Base-by-base conservation (phyloP, 2,797 vertebrate genomes). In the Zenarchopterus dispar region DNA sequence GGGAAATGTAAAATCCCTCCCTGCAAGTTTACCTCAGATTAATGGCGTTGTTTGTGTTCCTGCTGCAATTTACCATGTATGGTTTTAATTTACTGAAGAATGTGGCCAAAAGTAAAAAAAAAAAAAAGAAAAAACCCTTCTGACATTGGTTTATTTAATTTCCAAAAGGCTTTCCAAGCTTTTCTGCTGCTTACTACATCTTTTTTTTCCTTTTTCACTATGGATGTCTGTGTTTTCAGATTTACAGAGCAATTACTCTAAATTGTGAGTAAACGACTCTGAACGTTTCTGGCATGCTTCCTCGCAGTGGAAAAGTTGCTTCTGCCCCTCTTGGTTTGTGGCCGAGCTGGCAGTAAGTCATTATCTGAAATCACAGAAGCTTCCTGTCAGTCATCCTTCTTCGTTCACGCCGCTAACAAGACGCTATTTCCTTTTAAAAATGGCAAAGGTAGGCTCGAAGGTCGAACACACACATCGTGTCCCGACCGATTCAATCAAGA, bases 401-500 rank as follows among this genome's bases (percentile, higher is more conserved):
- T 51, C 55, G 16, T 65, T 18, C 6, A 52, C 9, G 26, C 16
- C 0, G 43, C 22, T 18, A 42, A 72, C 64, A 47, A 59, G 56
- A 6, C 2, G 2, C 45, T 18, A 36, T 16, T 17, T 57, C n/a
- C 45, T 41, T 47, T 42, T 17, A 54, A 18, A 50, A 18, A 50
- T 26, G 26, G 36, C 19, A 8, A 6, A n/a, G 13, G 46, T 51
- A 22, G 5, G 17, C 62, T 21, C 50, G 4, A 22, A 26, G 48
- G 22, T 13, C 17, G 43, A 46, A 11, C 7, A 4, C 50, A 6
- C 31, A 49, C 48, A 50, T 23, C 1, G 6, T 58, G 2, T 53
- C 19, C 42, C 4, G 5, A 63, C 7, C 54, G 60, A 60, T 70
- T 54, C 49, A 67, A 59, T 81, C 66, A 62, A 61, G 67, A 64